phyloP scores from a whole-genome alignment of 2,797 vertebrate genomes.

The Sebastes hubbsi region DNA sequence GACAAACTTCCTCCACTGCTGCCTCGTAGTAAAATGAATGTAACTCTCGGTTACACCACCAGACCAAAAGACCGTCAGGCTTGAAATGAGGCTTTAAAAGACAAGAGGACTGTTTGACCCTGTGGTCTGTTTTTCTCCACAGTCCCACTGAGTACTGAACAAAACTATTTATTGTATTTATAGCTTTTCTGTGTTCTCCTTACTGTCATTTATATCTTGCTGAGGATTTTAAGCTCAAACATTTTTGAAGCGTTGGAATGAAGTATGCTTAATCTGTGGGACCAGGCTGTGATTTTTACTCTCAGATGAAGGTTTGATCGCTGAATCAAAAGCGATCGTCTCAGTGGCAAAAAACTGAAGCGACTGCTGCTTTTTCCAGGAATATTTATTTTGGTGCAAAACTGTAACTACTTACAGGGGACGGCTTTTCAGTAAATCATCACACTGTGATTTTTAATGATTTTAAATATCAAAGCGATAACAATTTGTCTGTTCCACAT shows the following conservation, averaged over 20 bases:
- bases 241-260: constrained; percentile 67
- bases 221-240: constrained; percentile 71
- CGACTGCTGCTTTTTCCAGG: constrained; percentile 45
- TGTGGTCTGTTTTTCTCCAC: constrained; percentile 57
- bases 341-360: constrained; percentile 45
- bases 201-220: constrained; percentile 66
- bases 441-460: constrained; percentile 56
- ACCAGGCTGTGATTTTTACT: constrained; percentile 70
- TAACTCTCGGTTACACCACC: constrained; percentile 40
- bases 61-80: constrained; percentile 46
- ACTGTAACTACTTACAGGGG: constrained; percentile 40
- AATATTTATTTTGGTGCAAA: constrained; percentile 73
- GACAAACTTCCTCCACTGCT: constrained; percentile 39
- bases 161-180: constrained; percentile 99
- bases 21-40: constrained; percentile 53
- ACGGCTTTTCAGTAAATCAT: constrained; percentile 31
- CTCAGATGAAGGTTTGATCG: constrained; percentile 59
- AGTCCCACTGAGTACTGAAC: constrained; percentile 82
- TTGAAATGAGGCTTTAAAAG: constrained; percentile 48
- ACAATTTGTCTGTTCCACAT: constrained; percentile 1
- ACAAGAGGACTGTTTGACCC: constrained; percentile 67
- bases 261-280: constrained; percentile 74
- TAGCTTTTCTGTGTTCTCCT: constrained; percentile 79
- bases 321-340: constrained; percentile 51
- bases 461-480: constrained; percentile 52